phyloP scores from a whole-genome alignment of 2,113 vertebrate species.

The Bujurquina vittata region DNA sequence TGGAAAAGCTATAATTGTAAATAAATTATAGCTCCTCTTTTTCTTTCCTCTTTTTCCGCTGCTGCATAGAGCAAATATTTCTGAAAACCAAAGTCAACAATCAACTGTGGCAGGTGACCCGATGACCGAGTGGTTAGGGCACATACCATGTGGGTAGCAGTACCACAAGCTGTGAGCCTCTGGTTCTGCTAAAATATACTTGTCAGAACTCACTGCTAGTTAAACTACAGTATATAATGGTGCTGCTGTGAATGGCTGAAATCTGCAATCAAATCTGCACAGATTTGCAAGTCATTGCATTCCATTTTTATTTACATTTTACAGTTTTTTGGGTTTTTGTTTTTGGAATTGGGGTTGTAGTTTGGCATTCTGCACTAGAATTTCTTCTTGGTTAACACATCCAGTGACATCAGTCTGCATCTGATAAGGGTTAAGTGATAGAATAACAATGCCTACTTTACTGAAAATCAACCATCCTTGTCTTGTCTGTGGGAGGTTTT shows the following conservation, averaged over 20 bases:
- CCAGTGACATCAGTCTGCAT: background rate
- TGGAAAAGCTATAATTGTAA: slow-evolving; percentile 34
- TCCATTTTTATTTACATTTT: background rate
- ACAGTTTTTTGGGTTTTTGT: background rate
- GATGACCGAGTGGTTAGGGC: background rate
- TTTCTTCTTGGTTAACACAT: background rate
- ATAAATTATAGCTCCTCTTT: slow-evolving; percentile 45
- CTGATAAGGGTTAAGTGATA: background rate
- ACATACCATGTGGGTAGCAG: background rate
- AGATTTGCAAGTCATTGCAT: background rate
- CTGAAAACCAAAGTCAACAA: slow-evolving; percentile 49
- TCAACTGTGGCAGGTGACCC: slow-evolving; percentile 17
- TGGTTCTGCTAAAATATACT: background rate
- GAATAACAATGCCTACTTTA: background rate
- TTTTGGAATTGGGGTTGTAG: background rate
- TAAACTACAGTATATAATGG: background rate
- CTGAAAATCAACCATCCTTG: background rate
- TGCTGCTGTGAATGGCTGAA: background rate
- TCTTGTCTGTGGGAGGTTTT: background rate
- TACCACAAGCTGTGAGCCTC: background rate
- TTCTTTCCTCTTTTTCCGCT: slow-evolving; percentile 14
- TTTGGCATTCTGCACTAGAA: background rate
- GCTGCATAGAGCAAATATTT: slow-evolving; percentile 23
- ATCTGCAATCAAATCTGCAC: background rate
- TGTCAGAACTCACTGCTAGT: background rate